Base-by-base conservation (phyloP, 2,113 vertebrate species). In the Sylvia atricapilla region DNA sequence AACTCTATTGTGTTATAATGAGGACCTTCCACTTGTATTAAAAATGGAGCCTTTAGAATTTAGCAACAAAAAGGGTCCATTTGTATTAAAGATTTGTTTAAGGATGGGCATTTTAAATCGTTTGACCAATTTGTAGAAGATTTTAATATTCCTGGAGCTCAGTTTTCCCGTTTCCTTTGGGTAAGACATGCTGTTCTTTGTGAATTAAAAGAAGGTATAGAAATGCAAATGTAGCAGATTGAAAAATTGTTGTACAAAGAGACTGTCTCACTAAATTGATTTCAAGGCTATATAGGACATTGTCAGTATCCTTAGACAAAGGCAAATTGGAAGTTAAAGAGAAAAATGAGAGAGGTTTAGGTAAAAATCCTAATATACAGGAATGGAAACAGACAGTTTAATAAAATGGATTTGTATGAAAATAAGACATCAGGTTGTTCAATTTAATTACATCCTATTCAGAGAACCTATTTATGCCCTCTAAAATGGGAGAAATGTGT, bases 221-320 rank as follows among this genome's bases (percentile, higher is more conserved):
- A 97, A 97, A 98, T 98, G 97, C 97, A 98, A 97, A 98, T 97
- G 91, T 89, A 95, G 88, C 82, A 97, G 94, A 97, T 94, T 97
- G 96, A 96, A 96, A 97, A 98, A 96, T 91, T 95, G 94, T 88
- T 94, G 39, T 96, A 96, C 93, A 96, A 97, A 97, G 95, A 84
- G 58, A 84, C 74, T 83, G 79, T 94, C 94, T 97, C 85, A 90
- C 94, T 96, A 98, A 97, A 98, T 97, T 97, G 97, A 98, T 98
- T 98, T 98, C 94, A 96, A 97, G 96, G 92, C 96, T 97, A 95
- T 93, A 89, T 83, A 78, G 90, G 89, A 96, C 84, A 94, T 96
- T 97, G 86, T 94, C 84, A 86, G 95, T 92, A 91, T 73, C 39
- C 72, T 97, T 96, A 97, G 94, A 97, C 96, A 97, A 97, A 97